Evolutionary conservation across 2,113 vertebrate species (phyloP).

Genomic region (Mustela nigripes): DNA sequence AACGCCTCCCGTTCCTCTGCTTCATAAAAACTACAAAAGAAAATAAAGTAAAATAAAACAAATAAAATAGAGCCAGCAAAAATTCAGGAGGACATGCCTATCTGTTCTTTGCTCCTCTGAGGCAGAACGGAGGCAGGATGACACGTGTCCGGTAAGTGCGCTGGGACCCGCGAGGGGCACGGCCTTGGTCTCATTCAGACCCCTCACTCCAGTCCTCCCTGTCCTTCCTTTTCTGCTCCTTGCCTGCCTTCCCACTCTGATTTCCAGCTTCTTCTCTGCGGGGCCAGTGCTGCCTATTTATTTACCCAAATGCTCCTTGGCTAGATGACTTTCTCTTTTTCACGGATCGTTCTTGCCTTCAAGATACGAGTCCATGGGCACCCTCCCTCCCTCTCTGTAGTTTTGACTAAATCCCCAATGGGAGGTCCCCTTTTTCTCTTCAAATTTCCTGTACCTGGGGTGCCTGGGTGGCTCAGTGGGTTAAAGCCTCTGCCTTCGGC

Average conservation of each 20-base stretch:
- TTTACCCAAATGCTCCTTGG: neutral
- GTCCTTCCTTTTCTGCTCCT: neutral
- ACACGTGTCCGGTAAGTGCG: neutral
- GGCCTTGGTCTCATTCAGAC: neutral
- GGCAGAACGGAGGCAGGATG: neutral
- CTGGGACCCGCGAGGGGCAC: neutral
- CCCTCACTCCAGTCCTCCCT: neutral
- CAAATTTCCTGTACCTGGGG: neutral
- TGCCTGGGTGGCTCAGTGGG: too few species aligned
- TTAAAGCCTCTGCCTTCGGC: too few species aligned
- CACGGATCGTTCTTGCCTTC: neutral
- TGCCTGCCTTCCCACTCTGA: neutral
- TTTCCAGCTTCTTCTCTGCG: neutral
- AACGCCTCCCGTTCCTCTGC: neutral
- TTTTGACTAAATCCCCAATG: neutral
- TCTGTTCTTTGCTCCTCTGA: neutral
- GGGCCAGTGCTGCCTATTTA: neutral
- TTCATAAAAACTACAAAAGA: slow-evolving; percentile 40
- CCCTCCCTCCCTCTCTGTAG: neutral
- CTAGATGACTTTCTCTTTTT: neutral
- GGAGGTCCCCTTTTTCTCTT: neutral
- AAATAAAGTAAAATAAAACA: neutral
- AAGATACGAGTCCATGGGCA: neutral
- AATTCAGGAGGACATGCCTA: neutral
- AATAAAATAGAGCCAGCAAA: neutral